Conservation (phyloP, 2,888 invertebrate genomes). For the Morpho achilles region DNA sequence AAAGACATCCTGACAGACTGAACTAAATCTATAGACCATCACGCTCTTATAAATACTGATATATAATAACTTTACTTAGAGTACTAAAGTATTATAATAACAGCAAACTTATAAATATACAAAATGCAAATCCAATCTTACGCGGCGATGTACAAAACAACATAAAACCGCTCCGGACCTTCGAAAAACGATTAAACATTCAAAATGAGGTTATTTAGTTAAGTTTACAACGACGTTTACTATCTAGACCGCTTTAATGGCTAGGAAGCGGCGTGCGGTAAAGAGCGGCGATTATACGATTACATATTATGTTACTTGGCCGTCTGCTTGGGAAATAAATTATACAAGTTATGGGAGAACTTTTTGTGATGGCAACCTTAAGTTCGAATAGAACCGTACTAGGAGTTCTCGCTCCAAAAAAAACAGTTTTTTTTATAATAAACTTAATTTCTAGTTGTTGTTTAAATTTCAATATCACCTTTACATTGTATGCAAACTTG, state of each 20-base stretch:
- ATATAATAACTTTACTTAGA: constrained; percentile 4
- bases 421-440: too few relatives aligned
- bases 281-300: constrained; percentile 49
- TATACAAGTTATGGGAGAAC: constrained; percentile 62
- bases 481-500: too few relatives aligned
- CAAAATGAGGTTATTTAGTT: constrained; percentile 60
- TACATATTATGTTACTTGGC: constrained; percentile 47
- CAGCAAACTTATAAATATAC: constrained; percentile 10
- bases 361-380: constrained; percentile 55
- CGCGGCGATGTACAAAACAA: constrained; percentile 25
- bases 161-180: constrained; percentile 35
- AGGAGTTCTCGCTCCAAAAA: constrained; percentile 20
- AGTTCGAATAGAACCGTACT: constrained; percentile 24
- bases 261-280: constrained; percentile 64
- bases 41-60: not conserved
- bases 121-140: constrained; percentile 28
- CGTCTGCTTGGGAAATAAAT: constrained; percentile 58
- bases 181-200: constrained; percentile 57
- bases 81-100: not conserved
- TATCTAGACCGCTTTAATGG: constrained; percentile 66
- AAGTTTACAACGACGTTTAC: constrained; percentile 70
- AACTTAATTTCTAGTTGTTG: too few relatives aligned
- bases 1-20: too few relatives aligned
- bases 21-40: too few relatives aligned
- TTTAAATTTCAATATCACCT: too few relatives aligned